Evolutionary conservation across 2,888 invertebrate species (phyloP).

Genomic region (Ecliptopera silaceata): DNA sequence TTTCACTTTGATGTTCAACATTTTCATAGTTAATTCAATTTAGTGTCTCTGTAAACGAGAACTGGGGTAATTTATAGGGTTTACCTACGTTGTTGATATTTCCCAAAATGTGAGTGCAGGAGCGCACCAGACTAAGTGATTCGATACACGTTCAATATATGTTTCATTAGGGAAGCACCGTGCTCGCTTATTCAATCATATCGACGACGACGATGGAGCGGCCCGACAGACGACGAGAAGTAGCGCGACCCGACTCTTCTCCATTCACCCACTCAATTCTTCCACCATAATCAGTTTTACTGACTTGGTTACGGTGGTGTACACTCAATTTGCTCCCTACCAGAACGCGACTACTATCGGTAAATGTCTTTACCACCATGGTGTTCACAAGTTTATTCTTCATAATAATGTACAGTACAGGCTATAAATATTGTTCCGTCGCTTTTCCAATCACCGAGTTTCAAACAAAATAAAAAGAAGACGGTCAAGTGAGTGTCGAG

Average conservation of each 20-base stretch:
- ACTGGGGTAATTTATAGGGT: constrained; percentile 74
- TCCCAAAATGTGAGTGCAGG: constrained; percentile 73
- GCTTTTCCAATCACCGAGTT: constrained; percentile 33
- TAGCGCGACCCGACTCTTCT: constrained; percentile 50
- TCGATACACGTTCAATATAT: constrained; percentile 81
- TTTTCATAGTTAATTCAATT: constrained; percentile 77
- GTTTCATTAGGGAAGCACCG: constrained; percentile 78
- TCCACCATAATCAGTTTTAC: constrained; percentile 73
- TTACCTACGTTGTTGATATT: constrained; percentile 76
- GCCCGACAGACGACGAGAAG: background rate
- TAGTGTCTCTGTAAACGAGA: constrained; percentile 78
- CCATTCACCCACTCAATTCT: constrained; percentile 65
- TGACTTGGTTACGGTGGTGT: constrained; percentile 62
- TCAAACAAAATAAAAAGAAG: constrained; percentile 35
- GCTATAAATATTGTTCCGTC: constrained; percentile 24
- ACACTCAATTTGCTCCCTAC: constrained; percentile 59
- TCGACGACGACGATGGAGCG: constrained; percentile 54
- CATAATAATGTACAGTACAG: constrained; percentile 4
- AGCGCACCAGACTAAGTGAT: constrained; percentile 79
- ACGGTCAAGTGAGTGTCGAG: constrained; percentile 31
- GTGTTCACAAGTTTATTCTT: background rate
- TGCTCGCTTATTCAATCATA: constrained; percentile 80
- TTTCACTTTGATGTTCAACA: constrained; percentile 76
- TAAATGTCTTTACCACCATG: background rate
- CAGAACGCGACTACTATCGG: background rate